These are phyloP conservation scores for Digitonthophagus gazella DNA, from an alignment of 2,888 invertebrate genomes.

Conservation along the genomic window DNA sequence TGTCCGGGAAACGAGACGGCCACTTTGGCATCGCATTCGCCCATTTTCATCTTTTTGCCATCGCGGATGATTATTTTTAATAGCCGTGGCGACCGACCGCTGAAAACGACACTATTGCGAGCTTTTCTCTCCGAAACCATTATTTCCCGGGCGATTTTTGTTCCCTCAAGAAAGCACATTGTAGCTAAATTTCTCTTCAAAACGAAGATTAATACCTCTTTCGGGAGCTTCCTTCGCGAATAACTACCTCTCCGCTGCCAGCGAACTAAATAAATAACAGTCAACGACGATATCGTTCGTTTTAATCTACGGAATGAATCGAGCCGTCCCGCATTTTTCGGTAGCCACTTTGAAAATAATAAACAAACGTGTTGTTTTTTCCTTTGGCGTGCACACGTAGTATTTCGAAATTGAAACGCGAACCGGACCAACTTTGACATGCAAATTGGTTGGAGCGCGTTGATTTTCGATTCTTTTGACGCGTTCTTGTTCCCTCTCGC, in stretches of 20 bases:
- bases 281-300: neutral
- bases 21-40: neutral
- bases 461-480: neutral
- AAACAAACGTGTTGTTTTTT: neutral
- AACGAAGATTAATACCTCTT: neutral
- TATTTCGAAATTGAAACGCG: neutral
- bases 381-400: neutral
- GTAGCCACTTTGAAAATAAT: neutral
- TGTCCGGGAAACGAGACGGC: neutral
- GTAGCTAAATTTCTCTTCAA: neutral
- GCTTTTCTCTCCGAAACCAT: neutral
- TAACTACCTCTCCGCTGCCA: too few relatives aligned
- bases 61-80: neutral
- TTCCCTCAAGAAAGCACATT: neutral
- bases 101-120: neutral
- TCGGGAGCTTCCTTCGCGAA: neutral
- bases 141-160: neutral
- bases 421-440: neutral
- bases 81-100: neutral
- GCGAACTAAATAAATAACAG: neutral
- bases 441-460: neutral
- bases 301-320: neutral
- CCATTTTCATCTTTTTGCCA: neutral
- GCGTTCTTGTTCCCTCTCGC: neutral
- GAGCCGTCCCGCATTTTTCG: too few relatives aligned